Percentiles rank a stretch among this genome's conserved stretches.
These are phyloP conservation scores for Steinernema carpocapsae DNA, from an alignment of 2,888 invertebrate genomes.

Conservation along the genomic window DNA sequence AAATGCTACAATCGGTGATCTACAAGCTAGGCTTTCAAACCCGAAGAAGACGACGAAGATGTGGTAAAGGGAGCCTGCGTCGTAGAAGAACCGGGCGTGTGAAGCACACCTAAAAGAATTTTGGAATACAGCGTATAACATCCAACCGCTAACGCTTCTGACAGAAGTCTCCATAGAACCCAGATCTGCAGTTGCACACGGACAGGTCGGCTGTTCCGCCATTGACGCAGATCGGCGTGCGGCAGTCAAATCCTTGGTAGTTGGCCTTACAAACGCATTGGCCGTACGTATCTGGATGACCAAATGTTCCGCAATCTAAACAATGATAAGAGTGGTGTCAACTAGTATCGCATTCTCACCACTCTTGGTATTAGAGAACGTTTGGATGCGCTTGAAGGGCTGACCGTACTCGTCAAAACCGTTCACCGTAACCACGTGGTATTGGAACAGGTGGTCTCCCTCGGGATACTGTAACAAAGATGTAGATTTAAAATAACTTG, in stretches of 20 bases:
- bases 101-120: neutral
- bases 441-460: neutral
- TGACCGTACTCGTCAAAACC: slow-evolving; percentile 34
- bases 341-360: neutral
- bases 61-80: neutral
- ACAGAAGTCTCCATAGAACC: slow-evolving; percentile 47
- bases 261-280: neutral
- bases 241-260: slow-evolving; percentile 37
- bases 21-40: neutral
- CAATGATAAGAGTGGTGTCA: neutral
- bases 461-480: slow-evolving; percentile 4
- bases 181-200: slow-evolving; percentile 48
- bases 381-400: slow-evolving; percentile 35
- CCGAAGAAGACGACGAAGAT: neutral
- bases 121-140: too few species aligned
- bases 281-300: neutral
- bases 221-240: slow-evolving; percentile 45
- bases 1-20: neutral
- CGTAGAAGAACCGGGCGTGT: neutral
- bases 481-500: neutral
- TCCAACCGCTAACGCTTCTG: slow-evolving; percentile 36
- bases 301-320: slow-evolving; percentile 20
- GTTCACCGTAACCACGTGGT: neutral
- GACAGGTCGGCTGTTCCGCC: slow-evolving; percentile 47
- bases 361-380: slow-evolving; percentile 34